Percentiles rank a stretch among this genome's conserved stretches.
Evolutionary conservation across 2,113 vertebrate genomes (phyloP).

Genomic region (Opisthocomus hoazin): DNA sequence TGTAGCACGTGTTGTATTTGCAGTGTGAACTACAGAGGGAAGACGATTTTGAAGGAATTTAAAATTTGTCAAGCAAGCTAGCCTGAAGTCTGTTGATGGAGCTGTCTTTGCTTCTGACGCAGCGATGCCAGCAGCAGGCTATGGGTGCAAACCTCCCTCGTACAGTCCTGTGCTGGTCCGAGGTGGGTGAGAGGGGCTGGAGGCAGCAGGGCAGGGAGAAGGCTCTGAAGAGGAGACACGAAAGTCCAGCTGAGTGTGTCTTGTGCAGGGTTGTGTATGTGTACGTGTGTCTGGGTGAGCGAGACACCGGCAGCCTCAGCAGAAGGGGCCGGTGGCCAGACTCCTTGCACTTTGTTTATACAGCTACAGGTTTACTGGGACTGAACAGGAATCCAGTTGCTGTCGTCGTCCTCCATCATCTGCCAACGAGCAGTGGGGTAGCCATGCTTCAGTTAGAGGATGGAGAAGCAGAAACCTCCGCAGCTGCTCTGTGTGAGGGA

Average conservation of each 20-base stretch:
- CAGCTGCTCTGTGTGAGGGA: not conserved
- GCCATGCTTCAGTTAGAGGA: not conserved
- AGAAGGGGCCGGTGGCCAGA: not conserved
- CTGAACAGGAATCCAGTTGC: not conserved
- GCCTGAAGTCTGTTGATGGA: not conserved
- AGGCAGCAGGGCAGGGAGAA: not conserved
- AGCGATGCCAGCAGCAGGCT: not conserved
- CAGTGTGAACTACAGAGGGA: not conserved
- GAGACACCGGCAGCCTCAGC: not conserved
- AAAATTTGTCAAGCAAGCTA: not conserved
- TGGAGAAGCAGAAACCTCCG: not conserved
- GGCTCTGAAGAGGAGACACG: not conserved
- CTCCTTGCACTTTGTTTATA: not conserved
- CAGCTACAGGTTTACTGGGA: rapidly evolving
- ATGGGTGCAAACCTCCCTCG: not conserved
- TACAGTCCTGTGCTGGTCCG: not conserved
- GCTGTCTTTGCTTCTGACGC: not conserved
- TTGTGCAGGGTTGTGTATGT: not conserved
- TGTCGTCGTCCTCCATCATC: not conserved
- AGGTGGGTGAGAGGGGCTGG: rapidly evolving
- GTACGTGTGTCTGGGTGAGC: rapidly evolving
- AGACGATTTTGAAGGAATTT: not conserved
- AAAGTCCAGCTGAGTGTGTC: rapidly evolving
- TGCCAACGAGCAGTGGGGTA: rapidly evolving
- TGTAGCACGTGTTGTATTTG: not conserved